Evolutionary conservation across 2,888 invertebrate species (phyloP).

Genomic region (Conchocele bisecta): DNA sequence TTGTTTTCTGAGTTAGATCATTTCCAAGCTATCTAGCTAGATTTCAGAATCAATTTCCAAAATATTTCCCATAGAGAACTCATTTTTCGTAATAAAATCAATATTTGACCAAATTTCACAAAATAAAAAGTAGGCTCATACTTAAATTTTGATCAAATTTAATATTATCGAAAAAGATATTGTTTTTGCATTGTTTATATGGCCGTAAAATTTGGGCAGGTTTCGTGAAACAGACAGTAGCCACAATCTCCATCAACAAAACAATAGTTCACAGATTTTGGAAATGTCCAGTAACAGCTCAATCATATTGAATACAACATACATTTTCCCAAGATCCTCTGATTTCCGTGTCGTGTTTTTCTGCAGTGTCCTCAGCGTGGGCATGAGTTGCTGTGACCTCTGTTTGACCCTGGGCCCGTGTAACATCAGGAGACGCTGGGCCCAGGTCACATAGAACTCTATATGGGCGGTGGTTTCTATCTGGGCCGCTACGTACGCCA

Average conservation of each 20-base stretch:
- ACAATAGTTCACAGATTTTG: not conserved
- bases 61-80: too few relatives aligned
- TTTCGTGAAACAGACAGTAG: too few relatives aligned
- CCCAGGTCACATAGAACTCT: slow-evolving; percentile 94
- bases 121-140: too few relatives aligned
- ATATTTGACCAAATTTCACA: too few relatives aligned
- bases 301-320: slow-evolving; percentile 54
- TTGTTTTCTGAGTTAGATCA: too few relatives aligned
- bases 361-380: slow-evolving; percentile 88
- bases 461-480: slow-evolving; percentile 92
- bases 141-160: too few relatives aligned
- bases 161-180: too few relatives aligned
- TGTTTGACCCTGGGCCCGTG: slow-evolving; percentile 85
- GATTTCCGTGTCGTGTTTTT: slow-evolving; percentile 88
- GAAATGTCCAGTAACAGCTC: not conserved
- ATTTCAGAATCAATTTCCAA: too few relatives aligned
- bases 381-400: slow-evolving; percentile 85
- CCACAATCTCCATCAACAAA: not conserved
- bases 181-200: too few relatives aligned
- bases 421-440: slow-evolving; percentile 87
- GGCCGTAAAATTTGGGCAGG: too few relatives aligned
- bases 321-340: slow-evolving; percentile 93
- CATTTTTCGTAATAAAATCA: too few relatives aligned
- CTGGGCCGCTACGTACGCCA: slow-evolving; percentile 88
- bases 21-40: too few relatives aligned